Evolutionary conservation across 2,113 vertebrate genomes (phyloP), one percentile per base, ranked within the genome.

Genomic region (Gracilinanus agilis): DNA sequence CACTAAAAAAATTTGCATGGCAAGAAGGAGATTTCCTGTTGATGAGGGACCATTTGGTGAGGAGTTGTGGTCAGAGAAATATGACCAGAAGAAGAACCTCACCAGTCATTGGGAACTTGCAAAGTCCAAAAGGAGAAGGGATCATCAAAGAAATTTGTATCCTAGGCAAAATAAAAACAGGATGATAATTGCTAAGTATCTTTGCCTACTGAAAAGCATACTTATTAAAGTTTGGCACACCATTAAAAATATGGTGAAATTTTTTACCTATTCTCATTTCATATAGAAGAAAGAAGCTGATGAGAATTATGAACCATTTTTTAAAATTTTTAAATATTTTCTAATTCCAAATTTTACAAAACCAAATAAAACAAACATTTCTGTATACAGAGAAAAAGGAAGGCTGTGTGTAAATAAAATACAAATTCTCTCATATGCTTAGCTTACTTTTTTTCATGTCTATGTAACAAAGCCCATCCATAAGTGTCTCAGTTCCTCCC

Each of bases 221-320:
- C 96, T 96, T 44, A 0, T 96, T 44, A 0, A 9, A n/a, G 49
- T 93, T 92, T 53, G 90, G 44, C 0, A 55, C 90, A 94, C 95
- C 75, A 91, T 97, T 97, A 96, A 93, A 96, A 97, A 96, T 67
- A 92, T 40, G 96, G 40, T 23, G n/a, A n/a, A 83, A 83, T 83
- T 83, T n/a, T 83, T 19, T 83, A 83, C 89, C 91, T 91, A 93
- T 89, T 95, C 75, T 96, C 34, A 49, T 95, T 93, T 98, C 92
- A 93, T 88, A 40, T 53, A 55, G 67, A 94, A 75, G 88, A 94
- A 96, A 58, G 96, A 97, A 96, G 95, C 95, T 3, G 0, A 93
- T 94, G 95, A 97, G 93, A 95, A 94, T 44, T 95, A 94, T 96
- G 96, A 91, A 61, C 93, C 91, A 95, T 96, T 94, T 54, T 61